phyloP scores from a whole-genome alignment of 2,888 invertebrate species.

The Nasonovia ribisnigri region DNA sequence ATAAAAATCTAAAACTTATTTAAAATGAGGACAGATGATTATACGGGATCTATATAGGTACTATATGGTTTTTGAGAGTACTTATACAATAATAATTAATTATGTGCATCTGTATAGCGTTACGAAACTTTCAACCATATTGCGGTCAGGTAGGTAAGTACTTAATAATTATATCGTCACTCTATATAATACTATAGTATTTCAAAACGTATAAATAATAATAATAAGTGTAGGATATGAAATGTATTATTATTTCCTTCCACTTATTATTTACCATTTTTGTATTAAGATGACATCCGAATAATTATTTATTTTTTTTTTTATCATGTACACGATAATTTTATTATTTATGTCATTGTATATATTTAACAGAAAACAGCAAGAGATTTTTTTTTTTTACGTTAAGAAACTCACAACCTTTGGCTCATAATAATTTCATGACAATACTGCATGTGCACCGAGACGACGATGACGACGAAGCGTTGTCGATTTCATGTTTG shows the following conservation, averaged over 20 bases:
- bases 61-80: background rate
- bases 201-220: background rate
- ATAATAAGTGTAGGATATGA: background rate
- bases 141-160: background rate
- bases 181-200: background rate
- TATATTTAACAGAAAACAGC: background rate
- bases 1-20: background rate
- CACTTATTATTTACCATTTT: background rate
- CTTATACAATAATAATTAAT: background rate
- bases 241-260: background rate
- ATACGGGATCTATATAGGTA: background rate
- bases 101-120: background rate
- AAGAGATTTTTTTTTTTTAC: background rate
- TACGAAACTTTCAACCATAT: background rate
- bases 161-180: background rate
- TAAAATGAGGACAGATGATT: background rate
- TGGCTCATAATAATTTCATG: background rate
- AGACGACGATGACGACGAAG: background rate
- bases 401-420: background rate
- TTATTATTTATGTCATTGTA: background rate
- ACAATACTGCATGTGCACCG: background rate
- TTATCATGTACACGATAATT: background rate
- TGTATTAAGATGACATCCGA: background rate
- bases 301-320: background rate
- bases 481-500: background rate